phyloP scores from a whole-genome alignment of 2,888 invertebrate genomes.

The Athalia circularis region DNA sequence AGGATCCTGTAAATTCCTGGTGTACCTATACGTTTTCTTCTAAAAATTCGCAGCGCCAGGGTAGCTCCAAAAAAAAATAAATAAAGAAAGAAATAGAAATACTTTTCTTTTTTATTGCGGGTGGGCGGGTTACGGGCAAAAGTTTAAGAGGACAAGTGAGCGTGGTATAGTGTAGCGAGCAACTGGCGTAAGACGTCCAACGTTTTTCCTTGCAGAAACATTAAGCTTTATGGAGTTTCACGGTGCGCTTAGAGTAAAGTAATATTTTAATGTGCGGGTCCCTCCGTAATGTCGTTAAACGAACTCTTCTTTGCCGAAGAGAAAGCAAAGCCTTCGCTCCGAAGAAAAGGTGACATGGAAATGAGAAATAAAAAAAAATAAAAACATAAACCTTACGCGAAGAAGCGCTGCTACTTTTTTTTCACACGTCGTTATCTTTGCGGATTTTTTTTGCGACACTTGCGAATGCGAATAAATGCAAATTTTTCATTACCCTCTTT shows the following conservation, averaged over 20 bases:
- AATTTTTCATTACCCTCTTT: too few relatives aligned
- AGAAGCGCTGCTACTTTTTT: background rate
- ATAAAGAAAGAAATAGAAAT: background rate
- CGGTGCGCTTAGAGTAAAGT: constrained; percentile 13
- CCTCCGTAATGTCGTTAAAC: constrained; percentile 28
- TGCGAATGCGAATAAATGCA: too few relatives aligned
- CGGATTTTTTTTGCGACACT: too few relatives aligned
- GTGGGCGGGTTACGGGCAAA: background rate
- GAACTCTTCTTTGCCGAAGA: constrained; percentile 2
- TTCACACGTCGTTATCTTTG: too few relatives aligned
- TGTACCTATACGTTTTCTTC: too few relatives aligned
- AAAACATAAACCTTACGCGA: background rate
- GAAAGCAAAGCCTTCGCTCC: background rate
- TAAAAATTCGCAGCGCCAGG: too few relatives aligned
- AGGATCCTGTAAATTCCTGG: too few relatives aligned
- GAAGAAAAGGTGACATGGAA: background rate
- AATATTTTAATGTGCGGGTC: constrained; percentile 34
- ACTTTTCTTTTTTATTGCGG: constrained; percentile 14
- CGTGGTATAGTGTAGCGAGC: constrained; percentile 2
- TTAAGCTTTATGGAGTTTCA: constrained; percentile 43
- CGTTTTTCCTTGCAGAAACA: constrained; percentile 15
- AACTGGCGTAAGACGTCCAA: constrained; percentile 7
- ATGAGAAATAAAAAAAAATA: background rate
- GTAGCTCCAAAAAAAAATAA: too few relatives aligned
- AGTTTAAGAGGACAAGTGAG: constrained; percentile 35